phyloP scores from a whole-genome alignment of 2,113 vertebrate genomes.

The Cololabis saira region DNA sequence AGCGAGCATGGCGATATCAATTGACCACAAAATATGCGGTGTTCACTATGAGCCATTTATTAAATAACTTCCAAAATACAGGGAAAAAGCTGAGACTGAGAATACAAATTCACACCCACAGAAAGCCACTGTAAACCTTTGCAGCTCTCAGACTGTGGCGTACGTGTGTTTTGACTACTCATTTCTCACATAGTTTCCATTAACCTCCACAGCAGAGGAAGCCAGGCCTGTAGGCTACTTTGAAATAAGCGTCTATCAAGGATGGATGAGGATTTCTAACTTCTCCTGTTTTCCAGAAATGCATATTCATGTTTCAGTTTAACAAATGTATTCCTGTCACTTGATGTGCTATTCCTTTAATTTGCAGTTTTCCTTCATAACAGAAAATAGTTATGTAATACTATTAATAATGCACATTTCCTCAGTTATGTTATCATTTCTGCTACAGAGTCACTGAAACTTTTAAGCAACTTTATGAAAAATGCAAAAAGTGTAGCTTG shows the following conservation, averaged over 20 bases:
- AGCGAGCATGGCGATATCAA: slow-evolving; percentile 20
- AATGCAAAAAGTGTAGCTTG: neutral
- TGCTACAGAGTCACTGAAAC: neutral
- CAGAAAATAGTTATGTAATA: neutral
- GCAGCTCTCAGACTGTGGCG: slow-evolving; percentile 21
- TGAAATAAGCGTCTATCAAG: slow-evolving; percentile 30
- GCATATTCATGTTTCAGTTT: neutral
- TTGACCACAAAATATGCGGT: slow-evolving; percentile 19
- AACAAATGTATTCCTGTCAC: neutral
- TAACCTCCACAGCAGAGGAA: slow-evolving; percentile 31
- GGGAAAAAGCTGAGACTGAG: slow-evolving; percentile 19
- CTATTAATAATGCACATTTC: neutral
- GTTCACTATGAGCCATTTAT: slow-evolving; percentile 32
- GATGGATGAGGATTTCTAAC: slow-evolving; percentile 17
- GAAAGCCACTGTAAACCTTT: neutral
- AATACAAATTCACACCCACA: slow-evolving; percentile 26
- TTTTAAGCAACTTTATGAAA: neutral
- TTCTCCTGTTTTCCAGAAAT: slow-evolving; percentile 17
- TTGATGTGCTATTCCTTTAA: neutral
- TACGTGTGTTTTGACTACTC: slow-evolving; percentile 20
- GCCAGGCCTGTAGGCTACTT: slow-evolving; percentile 28
- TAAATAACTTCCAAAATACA: slow-evolving; percentile 36
- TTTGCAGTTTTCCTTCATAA: slow-evolving; percentile 14
- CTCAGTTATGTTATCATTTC: neutral
- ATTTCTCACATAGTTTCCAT: slow-evolving; percentile 33